phyloP scores from a whole-genome alignment of 2,113 vertebrate genomes.

The Vidua macroura region DNA sequence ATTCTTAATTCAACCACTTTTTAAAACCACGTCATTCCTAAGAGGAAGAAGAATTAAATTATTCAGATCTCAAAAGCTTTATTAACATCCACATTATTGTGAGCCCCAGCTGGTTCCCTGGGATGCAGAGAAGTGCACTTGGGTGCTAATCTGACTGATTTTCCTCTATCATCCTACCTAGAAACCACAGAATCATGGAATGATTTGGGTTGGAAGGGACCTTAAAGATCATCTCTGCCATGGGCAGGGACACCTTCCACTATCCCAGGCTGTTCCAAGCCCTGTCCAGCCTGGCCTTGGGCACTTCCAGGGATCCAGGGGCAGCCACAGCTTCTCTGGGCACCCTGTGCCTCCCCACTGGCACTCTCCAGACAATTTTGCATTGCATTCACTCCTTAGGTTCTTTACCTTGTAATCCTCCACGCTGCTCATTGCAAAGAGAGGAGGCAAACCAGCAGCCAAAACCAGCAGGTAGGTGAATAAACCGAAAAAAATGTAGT shows the following conservation, averaged over 20 bases:
- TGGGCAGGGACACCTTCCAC: background rate
- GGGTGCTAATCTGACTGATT: background rate
- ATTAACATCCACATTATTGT: background rate
- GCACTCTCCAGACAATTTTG: rapidly evolving
- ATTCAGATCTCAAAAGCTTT: background rate
- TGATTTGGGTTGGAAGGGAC: background rate
- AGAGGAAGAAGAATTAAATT: rapidly evolving
- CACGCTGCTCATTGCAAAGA: slow-evolving; percentile 82
- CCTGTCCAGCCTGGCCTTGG: rapidly evolving
- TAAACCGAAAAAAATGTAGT: rapidly evolving
- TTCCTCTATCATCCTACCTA: background rate
- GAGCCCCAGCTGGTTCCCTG: background rate
- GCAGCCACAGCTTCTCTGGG: background rate
- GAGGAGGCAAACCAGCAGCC: slow-evolving; percentile 80
- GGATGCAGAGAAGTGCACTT: background rate
- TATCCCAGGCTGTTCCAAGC: rapidly evolving
- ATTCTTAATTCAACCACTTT: background rate
- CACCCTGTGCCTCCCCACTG: rapidly evolving
- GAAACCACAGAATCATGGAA: rapidly evolving
- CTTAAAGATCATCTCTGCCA: background rate
- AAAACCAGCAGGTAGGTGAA: background rate
- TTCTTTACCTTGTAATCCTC: slow-evolving; percentile 81
- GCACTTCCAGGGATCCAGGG: background rate
- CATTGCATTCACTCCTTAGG: rapidly evolving
- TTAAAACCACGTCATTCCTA: background rate